Percentiles rank a stretch among this genome's conserved stretches.
Conservation (phyloP, 2,113 vertebrate species). For the Rousettus leschenaultii region DNA sequence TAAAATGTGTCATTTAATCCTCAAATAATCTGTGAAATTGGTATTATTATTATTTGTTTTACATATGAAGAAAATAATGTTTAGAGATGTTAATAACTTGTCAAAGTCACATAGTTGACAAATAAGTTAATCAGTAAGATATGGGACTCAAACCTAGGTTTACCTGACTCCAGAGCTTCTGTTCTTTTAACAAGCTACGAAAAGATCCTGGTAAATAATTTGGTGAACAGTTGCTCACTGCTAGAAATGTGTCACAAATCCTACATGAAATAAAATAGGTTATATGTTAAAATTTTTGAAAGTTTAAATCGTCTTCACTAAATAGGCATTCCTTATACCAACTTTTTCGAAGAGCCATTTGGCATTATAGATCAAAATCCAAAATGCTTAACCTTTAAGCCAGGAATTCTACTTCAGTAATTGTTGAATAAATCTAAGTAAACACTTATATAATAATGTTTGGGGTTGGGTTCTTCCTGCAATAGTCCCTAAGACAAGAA, state of each 20-base stretch:
- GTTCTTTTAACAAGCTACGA: neutral
- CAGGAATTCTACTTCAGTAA: neutral
- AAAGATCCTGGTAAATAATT: neutral
- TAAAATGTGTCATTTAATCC: neutral
- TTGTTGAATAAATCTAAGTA: neutral
- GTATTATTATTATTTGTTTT: neutral
- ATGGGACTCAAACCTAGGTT: neutral
- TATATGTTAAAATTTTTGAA: neutral
- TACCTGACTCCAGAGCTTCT: neutral
- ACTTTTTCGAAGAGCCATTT: neutral
- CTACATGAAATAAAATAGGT: neutral
- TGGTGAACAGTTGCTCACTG: neutral
- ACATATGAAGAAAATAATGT: neutral
- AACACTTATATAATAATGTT: neutral
- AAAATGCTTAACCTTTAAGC: neutral
- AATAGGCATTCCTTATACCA: neutral
- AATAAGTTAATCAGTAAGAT: neutral
- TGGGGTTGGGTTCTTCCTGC: neutral
- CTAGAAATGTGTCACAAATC: neutral
- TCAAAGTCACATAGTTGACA: neutral
- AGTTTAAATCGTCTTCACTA: neutral
- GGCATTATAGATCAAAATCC: neutral
- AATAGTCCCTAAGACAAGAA: neutral
- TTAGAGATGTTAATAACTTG: constrained; percentile 10
- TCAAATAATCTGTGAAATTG: neutral